Base-by-base conservation (phyloP, 1,140 invertebrate species). In the Drosophila ercepeae region DNA sequence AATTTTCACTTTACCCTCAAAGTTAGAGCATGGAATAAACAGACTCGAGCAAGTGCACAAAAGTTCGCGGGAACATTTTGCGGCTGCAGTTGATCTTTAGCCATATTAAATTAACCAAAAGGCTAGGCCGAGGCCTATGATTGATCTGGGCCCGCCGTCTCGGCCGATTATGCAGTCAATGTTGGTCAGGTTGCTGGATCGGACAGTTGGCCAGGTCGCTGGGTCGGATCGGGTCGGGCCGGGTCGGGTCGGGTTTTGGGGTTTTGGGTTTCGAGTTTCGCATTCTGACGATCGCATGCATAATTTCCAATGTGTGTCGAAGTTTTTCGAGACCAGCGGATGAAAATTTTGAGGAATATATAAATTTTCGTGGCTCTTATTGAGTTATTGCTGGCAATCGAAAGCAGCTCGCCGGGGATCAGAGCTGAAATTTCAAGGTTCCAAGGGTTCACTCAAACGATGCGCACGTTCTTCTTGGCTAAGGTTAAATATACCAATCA, bases 51-150 rank as follows among this genome's bases (percentile, higher is more conserved):
- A 75, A 86, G 78, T 83, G 78, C 78, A 75, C 52, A 64, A 82
- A 75, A 88, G 82, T 86, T 86, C 82, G 82, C 81, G 81, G 81
- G 81, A 86, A 86, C 59, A 76, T 83, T 83, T 86, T 75, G 59
- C 69, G 60, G 64, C 55, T 78, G 75, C 72, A 75, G 72, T 78
- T 88, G 83, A 82, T 88, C 78, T 88, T 88, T 88, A 77, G 83
- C 83, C 82, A 88, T 89, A 88, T 88, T 88, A 88, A 88, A 88
- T 88, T 88, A 88, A 78, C 82, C 82, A 88, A 88, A 11, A 73
- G 69, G 60, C 74, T 74, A 61, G 72, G 70, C 49, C 45, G 46
- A 50, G 70, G 50, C 74, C 73, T 84, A 82, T 88, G 82, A 88
- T 88, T 88, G 82, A 88, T 89, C 82, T 78, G 77, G 74, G 63